Percentiles rank a stretch among this genome's conserved stretches.
Evolutionary conservation across 2,113 vertebrate genomes (phyloP).

Genomic region (Rhineura floridana): DNA sequence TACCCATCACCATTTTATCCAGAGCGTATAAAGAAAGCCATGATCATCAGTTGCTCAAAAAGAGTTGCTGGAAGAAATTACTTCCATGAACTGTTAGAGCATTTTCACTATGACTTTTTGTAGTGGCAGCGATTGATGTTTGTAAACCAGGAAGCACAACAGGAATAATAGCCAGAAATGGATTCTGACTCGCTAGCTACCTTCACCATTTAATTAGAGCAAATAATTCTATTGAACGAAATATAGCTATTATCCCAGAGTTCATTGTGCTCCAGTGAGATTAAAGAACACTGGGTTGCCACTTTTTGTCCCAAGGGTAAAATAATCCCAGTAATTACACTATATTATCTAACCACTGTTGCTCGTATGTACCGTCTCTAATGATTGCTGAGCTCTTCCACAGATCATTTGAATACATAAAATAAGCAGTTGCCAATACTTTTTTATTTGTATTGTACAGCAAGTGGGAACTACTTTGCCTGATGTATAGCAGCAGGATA

Average conservation of each 20-base stretch:
- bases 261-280: slow-evolving; percentile 22
- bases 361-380: slow-evolving; percentile 11
- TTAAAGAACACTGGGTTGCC: slow-evolving; percentile 24
- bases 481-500: slow-evolving; percentile 13
- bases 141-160: slow-evolving; percentile 18
- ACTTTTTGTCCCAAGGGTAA: slow-evolving; percentile 29
- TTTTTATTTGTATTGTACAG: slow-evolving; percentile 5
- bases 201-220: slow-evolving; percentile 13
- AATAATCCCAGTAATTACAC: slow-evolving; percentile 32
- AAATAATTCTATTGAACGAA: slow-evolving; percentile 34
- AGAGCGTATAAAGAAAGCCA: neutral
- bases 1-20: neutral
- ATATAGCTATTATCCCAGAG: slow-evolving; percentile 31
- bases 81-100: neutral
- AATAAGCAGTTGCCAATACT: slow-evolving; percentile 30
- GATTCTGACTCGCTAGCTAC: slow-evolving; percentile 9
- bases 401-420: slow-evolving; percentile 22
- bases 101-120: neutral
- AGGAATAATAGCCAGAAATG: slow-evolving; percentile 21
- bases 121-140: neutral
- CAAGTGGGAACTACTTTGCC: slow-evolving; percentile 12
- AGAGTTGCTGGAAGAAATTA: neutral
- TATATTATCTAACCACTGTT: slow-evolving; percentile 24
- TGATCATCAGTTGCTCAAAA: neutral
- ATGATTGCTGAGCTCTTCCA: slow-evolving; percentile 23